A percentile compares a stretch with the other conserved stretches of the same genome.
Evolutionary conservation across 2,797 vertebrate species (phyloP).

Genomic region (Acipenser transmontanus): DNA sequence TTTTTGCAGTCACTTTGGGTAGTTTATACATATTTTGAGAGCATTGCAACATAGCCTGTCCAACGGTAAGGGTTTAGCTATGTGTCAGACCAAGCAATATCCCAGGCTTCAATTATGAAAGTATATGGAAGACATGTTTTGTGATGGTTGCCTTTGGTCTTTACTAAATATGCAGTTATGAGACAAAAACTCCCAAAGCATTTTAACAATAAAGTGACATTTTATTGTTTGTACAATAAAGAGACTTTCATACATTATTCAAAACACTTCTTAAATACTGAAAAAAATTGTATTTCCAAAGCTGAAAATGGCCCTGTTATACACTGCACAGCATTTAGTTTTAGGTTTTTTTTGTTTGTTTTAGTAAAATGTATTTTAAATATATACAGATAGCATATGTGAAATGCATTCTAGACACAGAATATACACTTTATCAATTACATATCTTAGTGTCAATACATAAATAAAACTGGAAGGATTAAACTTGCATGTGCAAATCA

Average conservation of each 20-base stretch:
- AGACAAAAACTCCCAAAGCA: constrained; percentile 16
- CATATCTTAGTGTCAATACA: constrained; percentile 72
- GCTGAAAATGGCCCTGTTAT: constrained; percentile 95
- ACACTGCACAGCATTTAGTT: constrained; percentile 83
- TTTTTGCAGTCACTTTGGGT: no score
- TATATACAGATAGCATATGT: constrained; percentile 91
- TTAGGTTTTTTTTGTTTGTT: constrained; percentile 60
- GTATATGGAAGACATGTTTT: no score
- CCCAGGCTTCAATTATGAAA: no score
- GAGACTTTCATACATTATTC: constrained; percentile 91
- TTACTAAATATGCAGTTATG: no score
- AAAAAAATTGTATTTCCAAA: constrained; percentile 95
- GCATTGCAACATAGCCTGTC: no score
- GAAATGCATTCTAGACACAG: constrained; percentile 85
- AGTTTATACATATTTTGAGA: no score
- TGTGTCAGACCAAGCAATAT: no score
- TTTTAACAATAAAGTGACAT: constrained; percentile 95
- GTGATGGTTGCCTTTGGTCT: no score
- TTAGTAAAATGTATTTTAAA: constrained; percentile 76
- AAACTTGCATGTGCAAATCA: constrained; percentile 84
- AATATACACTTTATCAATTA: constrained; percentile 73
- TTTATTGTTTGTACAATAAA: constrained; percentile 87
- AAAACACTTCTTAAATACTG: constrained; percentile 99
- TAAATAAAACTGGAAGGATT: constrained; percentile 77
- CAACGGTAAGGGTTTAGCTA: no score